Conservation (phyloP, 2,113 vertebrate genomes). For the Syngnathus scovelli region DNA sequence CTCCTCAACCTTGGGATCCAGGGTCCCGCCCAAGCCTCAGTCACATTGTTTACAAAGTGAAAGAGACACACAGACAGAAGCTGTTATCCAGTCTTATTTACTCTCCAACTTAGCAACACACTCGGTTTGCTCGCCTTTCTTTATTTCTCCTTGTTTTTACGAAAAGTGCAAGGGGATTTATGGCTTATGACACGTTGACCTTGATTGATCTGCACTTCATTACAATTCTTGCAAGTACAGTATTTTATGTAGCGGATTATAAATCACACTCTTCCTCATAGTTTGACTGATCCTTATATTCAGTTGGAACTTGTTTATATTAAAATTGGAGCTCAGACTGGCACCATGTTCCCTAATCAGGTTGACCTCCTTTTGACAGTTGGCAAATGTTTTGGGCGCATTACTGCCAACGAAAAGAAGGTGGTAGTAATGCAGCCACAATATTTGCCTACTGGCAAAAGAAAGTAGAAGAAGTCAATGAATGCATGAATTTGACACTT, state of each 20-base stretch:
- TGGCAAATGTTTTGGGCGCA: too few relatives aligned
- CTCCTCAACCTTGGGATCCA: slow-evolving; percentile 68
- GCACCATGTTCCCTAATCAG: too few relatives aligned
- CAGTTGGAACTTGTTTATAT: too few relatives aligned
- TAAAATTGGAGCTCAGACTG: too few relatives aligned
- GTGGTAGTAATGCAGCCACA: too few relatives aligned
- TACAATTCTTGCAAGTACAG: not conserved
- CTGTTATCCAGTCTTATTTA: slow-evolving; percentile 70
- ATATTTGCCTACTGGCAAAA: too few relatives aligned
- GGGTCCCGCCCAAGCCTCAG: slow-evolving; percentile 54
- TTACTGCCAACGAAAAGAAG: too few relatives aligned
- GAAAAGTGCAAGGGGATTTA: slow-evolving; percentile 3
- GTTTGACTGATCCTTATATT: too few relatives aligned
- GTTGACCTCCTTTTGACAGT: too few relatives aligned
- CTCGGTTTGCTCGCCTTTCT: slow-evolving; percentile 13
- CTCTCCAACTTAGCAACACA: slow-evolving; percentile 44
- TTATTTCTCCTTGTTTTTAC: not conserved
- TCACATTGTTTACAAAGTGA: slow-evolving; percentile 55
- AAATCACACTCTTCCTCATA: too few relatives aligned
- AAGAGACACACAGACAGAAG: slow-evolving; percentile 67
- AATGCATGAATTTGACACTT: not conserved
- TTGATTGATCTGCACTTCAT: not conserved
- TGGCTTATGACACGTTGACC: not conserved
- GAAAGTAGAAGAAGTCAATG: not conserved
- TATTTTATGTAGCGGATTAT: too few relatives aligned